These are phyloP conservation scores for Scytalopus superciliaris DNA, from an alignment of 2,113 vertebrate genomes.

Conservation along the genomic window DNA sequence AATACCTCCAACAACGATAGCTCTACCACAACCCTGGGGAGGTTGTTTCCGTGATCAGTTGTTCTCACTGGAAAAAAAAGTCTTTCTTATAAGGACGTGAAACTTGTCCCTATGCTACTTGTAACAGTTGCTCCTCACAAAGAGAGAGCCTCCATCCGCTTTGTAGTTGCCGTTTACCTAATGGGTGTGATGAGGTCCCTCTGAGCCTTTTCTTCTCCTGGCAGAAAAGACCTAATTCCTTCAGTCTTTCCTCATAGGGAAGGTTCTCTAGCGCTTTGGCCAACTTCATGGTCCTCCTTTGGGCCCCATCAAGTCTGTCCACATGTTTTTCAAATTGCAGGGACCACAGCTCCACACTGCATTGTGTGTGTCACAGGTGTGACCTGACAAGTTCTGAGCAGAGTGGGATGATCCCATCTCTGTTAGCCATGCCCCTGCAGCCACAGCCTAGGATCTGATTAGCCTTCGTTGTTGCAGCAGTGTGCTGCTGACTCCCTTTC, in stretches of 20 bases:
- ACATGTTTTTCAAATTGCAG: background rate
- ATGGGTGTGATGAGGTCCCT: background rate
- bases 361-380: too few relatives aligned
- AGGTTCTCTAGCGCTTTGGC: background rate
- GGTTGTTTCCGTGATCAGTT: background rate
- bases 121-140: background rate
- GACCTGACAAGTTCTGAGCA: background rate
- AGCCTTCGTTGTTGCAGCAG: background rate
- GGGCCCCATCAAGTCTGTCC: background rate
- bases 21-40: background rate
- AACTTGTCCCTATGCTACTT: background rate
- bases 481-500: background rate
- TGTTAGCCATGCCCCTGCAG: background rate
- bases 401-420: fast-evolving
- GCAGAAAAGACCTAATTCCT: background rate
- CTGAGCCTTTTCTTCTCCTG: background rate
- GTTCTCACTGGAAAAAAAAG: background rate
- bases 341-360: background rate
- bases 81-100: background rate
- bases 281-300: background rate
- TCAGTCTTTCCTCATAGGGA: background rate
- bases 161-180: background rate
- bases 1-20: background rate
- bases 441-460: background rate
- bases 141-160: background rate